Percentiles rank a stretch among this genome's conserved stretches.
phyloP scores from a whole-genome alignment of 2,113 vertebrate genomes.

The Dasyurus viverrinus region DNA sequence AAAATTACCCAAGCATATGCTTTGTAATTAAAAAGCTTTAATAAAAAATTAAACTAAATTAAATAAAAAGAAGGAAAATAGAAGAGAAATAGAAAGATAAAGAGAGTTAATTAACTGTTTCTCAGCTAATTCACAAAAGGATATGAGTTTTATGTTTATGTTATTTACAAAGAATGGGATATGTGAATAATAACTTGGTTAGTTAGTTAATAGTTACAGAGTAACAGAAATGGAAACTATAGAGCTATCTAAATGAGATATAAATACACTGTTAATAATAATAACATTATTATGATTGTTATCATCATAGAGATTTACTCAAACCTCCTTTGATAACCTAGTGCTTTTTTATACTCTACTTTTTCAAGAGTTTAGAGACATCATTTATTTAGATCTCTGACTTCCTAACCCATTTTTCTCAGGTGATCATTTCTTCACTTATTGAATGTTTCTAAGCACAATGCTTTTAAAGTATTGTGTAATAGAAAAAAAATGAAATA shows the following conservation, averaged over 20 bases:
- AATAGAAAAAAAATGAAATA: background rate
- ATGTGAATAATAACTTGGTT: background rate
- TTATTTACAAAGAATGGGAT: background rate
- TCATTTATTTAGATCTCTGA: background rate
- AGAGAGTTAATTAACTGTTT: background rate
- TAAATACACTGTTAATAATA: background rate
- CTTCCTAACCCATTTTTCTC: background rate
- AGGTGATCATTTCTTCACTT: background rate
- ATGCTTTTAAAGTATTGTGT: background rate
- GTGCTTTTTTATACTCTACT: background rate
- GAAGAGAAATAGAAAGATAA: background rate
- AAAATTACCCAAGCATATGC: no score
- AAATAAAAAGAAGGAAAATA: background rate
- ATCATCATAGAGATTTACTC: background rate
- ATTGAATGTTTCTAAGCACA: background rate
- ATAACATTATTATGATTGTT: background rate
- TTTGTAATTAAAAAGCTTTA: no score
- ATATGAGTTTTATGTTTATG: background rate
- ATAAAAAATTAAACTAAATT: no score
- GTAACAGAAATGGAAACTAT: background rate
- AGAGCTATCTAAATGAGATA: background rate
- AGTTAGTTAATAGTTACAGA: no score
- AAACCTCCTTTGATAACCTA: background rate
- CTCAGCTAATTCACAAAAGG: background rate
- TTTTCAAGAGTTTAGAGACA: background rate